Percentiles rank a stretch among this genome's conserved stretches.
These are phyloP conservation scores for Ptilorrhoa leucosticta DNA, from an alignment of 2,113 vertebrate species.

Conservation along the genomic window DNA sequence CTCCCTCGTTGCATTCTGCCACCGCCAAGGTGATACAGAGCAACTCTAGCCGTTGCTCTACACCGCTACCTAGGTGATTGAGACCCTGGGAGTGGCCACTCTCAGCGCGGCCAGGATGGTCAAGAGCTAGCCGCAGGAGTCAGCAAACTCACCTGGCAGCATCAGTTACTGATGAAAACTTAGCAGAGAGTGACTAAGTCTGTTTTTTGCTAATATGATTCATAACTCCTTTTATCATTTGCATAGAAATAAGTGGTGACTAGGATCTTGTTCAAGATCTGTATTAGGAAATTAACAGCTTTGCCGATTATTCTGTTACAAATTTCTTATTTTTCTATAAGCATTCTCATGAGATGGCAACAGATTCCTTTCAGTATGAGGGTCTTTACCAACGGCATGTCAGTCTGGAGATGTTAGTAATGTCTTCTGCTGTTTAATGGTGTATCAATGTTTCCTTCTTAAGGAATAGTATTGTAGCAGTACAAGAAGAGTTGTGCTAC, in stretches of 20 bases:
- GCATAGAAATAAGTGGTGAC: constrained; percentile 5
- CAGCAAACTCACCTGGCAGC: too few species aligned
- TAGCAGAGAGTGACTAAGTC: constrained; percentile 6
- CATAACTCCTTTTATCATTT: constrained; percentile 9
- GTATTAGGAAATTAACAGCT: constrained; percentile 3
- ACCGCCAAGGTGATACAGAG: too few species aligned
- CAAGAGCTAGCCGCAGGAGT: too few species aligned
- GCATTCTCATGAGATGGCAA: background rate
- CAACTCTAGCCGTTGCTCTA: too few species aligned
- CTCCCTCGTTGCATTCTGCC: too few species aligned
- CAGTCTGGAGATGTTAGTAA: background rate
- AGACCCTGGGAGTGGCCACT: too few species aligned
- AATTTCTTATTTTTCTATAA: background rate
- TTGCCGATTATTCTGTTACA: background rate
- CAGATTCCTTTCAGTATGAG: background rate
- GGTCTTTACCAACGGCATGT: background rate
- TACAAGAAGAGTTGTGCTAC: background rate
- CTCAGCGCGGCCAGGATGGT: too few species aligned
- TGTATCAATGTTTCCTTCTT: background rate
- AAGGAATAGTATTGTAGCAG: background rate
- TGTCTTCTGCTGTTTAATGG: background rate
- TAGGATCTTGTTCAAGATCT: background rate
- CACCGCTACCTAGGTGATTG: too few species aligned
- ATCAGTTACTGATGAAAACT: constrained; percentile 12
- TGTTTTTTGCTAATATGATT: constrained; percentile 15